Base-by-base conservation (phyloP, 2,113 vertebrate genomes). In the Thunnus maccoyii region DNA sequence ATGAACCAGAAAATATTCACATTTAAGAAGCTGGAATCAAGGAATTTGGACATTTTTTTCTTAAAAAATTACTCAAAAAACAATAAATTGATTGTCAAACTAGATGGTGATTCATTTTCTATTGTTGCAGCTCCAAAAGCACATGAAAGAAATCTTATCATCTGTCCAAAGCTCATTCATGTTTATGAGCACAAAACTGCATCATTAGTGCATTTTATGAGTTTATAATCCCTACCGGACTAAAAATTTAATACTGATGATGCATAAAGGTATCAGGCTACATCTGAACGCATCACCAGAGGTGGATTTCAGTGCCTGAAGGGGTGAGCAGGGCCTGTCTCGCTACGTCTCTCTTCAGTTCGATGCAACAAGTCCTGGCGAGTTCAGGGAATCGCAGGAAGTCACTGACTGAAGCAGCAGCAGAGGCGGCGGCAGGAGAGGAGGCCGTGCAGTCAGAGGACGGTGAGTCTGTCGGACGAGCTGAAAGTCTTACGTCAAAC, bases 351-450 rank as follows among this genome's bases (percentile, higher is more conserved):
- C 15, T 15, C 30, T 48, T 13, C 64, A 72, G 18, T 27, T 50
- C 14, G 67, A 84, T 25, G 61, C 76, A 66, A 81, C 90, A 88
- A 86, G 90, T 78, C 80, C 17, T 1, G 69, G 36, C 89, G 46
- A 65, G 84, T 85, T 78, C 9, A 61, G 18, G 60, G 22, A 60
- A n/a, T 60, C 32, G 1, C 61, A 63, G 78, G 64, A 84, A 84
- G 65, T 56, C 13, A n/a, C 8, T 7, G 16, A 30, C 6, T n/a
- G 46, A 32, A 54, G 55, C 54, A 52, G 32, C 22, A 22, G 22
- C 22, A 22, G 32, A 36, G 32, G 7, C 5, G 7, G 60, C 74
- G 70, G 62, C 25, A 70, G 46, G 41, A 22, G 71, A 73, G 52
- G 32, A 25, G 36, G 32, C 6, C 7, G 36, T 41, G 36, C 36